These are phyloP conservation scores for Notolepis coatsorum DNA, from an alignment of 2,797 vertebrate species.

Conservation along the genomic window DNA sequence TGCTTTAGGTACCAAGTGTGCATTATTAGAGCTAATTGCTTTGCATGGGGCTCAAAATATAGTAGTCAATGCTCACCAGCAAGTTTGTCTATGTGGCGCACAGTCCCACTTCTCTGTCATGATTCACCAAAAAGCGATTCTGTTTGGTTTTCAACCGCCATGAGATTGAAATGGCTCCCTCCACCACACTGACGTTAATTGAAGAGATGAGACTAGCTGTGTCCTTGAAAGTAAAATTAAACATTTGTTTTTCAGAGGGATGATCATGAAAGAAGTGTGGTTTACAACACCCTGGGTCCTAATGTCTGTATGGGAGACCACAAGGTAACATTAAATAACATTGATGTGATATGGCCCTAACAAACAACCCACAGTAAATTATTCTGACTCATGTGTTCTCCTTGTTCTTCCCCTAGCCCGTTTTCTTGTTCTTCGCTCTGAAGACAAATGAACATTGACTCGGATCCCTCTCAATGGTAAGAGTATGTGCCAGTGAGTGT, in stretches of 20 bases:
- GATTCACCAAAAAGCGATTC: too few relatives aligned
- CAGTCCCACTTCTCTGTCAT: too few relatives aligned
- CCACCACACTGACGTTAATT: too few relatives aligned
- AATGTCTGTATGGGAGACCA: constrained; percentile 89
- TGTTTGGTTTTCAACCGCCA: too few relatives aligned
- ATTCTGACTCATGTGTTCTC: constrained; percentile 15
- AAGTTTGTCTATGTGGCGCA: too few relatives aligned
- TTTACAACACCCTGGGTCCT: constrained; percentile 83
- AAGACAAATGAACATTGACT: constrained; percentile 76
- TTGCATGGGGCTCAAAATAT: too few relatives aligned
- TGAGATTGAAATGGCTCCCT: too few relatives aligned
- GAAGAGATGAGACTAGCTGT: not conserved
- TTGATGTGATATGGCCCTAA: not conserved
- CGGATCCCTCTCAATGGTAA: constrained; percentile 59
- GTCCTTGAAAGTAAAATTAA: not conserved
- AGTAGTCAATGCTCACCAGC: too few relatives aligned
- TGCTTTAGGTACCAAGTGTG: too few relatives aligned
- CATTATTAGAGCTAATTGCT: too few relatives aligned
- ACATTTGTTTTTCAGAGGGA: constrained; percentile 59
- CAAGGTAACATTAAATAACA: constrained; percentile 76
- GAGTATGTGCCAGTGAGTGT: constrained; percentile 18
- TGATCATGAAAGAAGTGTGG: constrained; percentile 51
- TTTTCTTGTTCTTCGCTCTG: constrained; percentile 82
- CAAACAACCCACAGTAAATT: not conserved
- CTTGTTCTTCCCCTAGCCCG: constrained; percentile 69